Evolutionary conservation across 64 coral and sea anemone species (phyloP).

Genomic region (Astreopora myriophthalma): DNA sequence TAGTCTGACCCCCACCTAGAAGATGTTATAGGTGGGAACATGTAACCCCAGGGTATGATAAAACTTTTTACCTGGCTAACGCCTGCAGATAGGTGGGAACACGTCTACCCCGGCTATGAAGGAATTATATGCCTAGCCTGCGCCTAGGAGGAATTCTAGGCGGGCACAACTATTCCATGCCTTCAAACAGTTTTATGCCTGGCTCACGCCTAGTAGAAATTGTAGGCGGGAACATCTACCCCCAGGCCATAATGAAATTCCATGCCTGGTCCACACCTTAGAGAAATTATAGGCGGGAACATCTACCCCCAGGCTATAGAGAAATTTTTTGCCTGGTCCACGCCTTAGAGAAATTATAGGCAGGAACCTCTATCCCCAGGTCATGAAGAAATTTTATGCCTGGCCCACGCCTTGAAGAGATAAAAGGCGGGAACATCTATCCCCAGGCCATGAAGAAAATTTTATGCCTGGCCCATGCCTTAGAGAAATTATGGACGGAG

Average conservation of each 20-base stretch:
- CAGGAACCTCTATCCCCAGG: background rate
- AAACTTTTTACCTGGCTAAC: background rate
- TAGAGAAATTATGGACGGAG: background rate
- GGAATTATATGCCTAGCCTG: background rate
- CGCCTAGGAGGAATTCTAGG: conserved; percentile 1
- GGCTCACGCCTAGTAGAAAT: conserved; percentile 2
- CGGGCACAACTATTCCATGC: background rate
- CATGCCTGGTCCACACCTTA: background rate
- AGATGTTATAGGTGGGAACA: background rate
- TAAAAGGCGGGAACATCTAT: background rate
- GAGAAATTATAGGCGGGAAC: background rate
- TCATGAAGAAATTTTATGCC: background rate
- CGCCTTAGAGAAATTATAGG: background rate
- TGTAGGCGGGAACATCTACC: background rate
- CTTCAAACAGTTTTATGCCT: background rate
- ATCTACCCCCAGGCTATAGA: background rate
- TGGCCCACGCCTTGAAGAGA: background rate
- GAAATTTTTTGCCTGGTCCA: background rate
- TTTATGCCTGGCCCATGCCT: background rate
- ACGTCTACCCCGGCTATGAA: background rate
- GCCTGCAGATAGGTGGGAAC: background rate
- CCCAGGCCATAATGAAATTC: background rate
- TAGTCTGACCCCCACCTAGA: background rate
- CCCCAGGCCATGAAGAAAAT: background rate
- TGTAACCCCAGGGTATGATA: background rate